phyloP scores from a whole-genome alignment of 2,797 vertebrate genomes.

The Adelosebastes latens region DNA sequence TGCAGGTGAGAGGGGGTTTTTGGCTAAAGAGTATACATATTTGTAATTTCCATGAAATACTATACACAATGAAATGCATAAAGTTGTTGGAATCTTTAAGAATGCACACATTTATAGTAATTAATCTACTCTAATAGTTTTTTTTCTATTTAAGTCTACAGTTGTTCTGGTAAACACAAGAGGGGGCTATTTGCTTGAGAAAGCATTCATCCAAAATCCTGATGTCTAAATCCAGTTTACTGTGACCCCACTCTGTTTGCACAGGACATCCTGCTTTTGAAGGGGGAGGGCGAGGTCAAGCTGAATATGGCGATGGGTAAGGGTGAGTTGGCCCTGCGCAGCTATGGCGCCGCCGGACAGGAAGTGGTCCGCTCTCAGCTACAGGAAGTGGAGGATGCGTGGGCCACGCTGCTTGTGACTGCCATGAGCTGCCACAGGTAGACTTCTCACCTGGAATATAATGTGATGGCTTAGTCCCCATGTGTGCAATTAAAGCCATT shows the following conservation, averaged over 20 bases:
- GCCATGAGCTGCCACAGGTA: conserved; percentile 91
- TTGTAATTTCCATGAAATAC: background rate
- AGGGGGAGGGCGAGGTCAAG: conserved; percentile 96
- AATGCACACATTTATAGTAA: background rate
- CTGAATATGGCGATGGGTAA: conserved; percentile 97
- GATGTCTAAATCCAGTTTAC: background rate
- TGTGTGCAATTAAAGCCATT: background rate
- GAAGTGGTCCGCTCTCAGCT: conserved; percentile 89
- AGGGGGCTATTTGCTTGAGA: conserved; percentile 53
- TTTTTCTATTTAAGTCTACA: background rate
- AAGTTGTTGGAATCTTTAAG: background rate
- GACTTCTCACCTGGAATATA: background rate
- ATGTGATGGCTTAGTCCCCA: background rate
- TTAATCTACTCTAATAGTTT: background rate
- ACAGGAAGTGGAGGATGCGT: conserved; percentile 88
- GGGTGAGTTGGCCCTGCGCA: conserved; percentile 90
- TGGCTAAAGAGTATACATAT: background rate
- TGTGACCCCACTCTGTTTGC: conserved; percentile 39
- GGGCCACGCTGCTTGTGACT: conserved; percentile 88
- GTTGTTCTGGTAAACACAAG: conserved; percentile 56
- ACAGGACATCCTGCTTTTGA: conserved; percentile 97
- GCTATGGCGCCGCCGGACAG: conserved; percentile 86
- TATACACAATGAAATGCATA: background rate
- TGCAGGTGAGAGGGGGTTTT: conserved; percentile 86
- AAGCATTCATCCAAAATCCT: background rate